Evolutionary conservation across 2,888 invertebrate genomes (phyloP).

Genomic region (Tuta absoluta): DNA sequence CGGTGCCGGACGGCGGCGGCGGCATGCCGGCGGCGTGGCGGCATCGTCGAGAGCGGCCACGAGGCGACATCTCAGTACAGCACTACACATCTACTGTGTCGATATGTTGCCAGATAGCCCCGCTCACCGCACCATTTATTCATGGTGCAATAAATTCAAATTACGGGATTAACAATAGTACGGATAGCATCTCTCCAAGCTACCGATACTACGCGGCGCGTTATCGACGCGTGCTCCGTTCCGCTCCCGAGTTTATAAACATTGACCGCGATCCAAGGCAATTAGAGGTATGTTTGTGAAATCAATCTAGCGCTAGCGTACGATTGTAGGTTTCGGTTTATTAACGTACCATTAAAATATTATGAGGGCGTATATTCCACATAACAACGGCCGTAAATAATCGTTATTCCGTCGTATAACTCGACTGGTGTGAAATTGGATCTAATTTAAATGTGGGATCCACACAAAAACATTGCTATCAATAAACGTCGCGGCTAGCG

Average conservation of each 20-base stretch:
- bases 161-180: conserved; percentile 81
- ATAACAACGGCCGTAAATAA: conserved; percentile 37
- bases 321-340: conserved; percentile 44
- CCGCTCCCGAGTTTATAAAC: conserved; percentile 49
- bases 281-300: conserved; percentile 29
- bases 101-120: conserved; percentile 72
- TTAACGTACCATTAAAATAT: conserved; percentile 49
- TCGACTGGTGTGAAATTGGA: conserved; percentile 50
- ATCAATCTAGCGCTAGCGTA: conserved; percentile 27
- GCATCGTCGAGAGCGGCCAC: conserved; percentile 39
- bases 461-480: conserved; percentile 66
- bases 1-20: conserved; percentile 31
- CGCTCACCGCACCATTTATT: conserved; percentile 73
- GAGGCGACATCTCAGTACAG: conserved; percentile 40
- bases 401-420: conserved; percentile 44
- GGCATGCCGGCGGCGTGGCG: too few species aligned
- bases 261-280: conserved; percentile 29
- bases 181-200: conserved; percentile 70
- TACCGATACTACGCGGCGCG: conserved; percentile 58
- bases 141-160: conserved; percentile 81
- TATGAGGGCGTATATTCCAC: conserved; percentile 46
- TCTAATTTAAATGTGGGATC: conserved; percentile 64
- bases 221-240: conserved; percentile 47
- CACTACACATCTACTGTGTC: conserved; percentile 58
- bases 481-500: conserved; percentile 62